Conservation (phyloP, 2,113 vertebrate species). For the Columbina picui region DNA sequence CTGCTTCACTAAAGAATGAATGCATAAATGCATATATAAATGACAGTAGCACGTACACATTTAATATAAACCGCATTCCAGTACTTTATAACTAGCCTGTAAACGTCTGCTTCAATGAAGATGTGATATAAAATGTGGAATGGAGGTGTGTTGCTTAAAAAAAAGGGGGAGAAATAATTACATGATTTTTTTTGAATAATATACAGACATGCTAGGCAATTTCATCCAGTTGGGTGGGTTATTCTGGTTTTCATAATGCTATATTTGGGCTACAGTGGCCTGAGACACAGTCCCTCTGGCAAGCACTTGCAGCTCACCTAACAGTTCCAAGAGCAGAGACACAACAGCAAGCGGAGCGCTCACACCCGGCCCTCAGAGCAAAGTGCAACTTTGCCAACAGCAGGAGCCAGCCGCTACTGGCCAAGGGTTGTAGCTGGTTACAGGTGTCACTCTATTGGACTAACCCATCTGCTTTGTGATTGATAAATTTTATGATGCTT, state of each 20-base stretch:
- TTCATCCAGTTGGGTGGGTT: neutral
- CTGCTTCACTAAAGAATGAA: neutral
- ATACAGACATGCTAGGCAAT: neutral
- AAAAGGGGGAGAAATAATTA: neutral
- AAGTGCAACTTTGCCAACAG: neutral
- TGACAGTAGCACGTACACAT: neutral
- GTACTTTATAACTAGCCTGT: neutral
- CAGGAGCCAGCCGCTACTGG: neutral
- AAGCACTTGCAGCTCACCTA: neutral
- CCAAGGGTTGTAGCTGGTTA: neutral
- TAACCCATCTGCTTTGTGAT: neutral
- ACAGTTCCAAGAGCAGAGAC: neutral
- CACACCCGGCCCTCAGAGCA: neutral
- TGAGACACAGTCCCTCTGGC: neutral
- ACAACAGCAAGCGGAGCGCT: neutral
- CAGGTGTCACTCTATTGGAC: neutral
- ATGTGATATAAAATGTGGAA: neutral
- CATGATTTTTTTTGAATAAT: neutral
- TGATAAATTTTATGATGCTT: neutral
- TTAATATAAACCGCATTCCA: neutral
- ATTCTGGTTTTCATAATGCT: neutral
- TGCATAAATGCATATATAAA: neutral
- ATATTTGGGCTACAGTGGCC: neutral
- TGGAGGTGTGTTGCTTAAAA: neutral
- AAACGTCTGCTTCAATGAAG: neutral